Conservation (phyloP, 2,888 invertebrate genomes). For the Acronicta alni region DNA sequence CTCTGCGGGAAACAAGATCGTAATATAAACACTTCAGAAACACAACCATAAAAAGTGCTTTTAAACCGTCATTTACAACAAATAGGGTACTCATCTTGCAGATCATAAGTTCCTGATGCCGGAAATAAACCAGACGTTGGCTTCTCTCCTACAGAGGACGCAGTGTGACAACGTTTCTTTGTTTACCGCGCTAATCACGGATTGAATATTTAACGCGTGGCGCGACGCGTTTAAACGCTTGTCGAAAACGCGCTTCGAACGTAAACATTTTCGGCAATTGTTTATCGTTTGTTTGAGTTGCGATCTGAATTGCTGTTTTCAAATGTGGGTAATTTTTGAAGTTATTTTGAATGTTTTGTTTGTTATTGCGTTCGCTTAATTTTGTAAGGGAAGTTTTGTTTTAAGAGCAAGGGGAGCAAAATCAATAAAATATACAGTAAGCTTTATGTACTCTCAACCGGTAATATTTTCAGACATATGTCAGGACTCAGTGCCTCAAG, state of each 20-base stretch:
- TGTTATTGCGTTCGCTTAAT: slow-evolving; percentile 30
- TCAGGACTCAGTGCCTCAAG: too few species aligned
- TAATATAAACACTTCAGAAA: slow-evolving; percentile 2
- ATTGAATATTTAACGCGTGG: slow-evolving; percentile 49
- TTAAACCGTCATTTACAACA: slow-evolving; percentile 16
- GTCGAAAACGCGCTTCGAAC: slow-evolving; percentile 27
- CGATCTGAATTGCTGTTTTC: slow-evolving; percentile 42
- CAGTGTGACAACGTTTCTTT: slow-evolving; percentile 42
- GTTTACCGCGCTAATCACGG: slow-evolving; percentile 51
- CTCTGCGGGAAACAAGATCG: not conserved
- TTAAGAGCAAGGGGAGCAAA: not conserved
- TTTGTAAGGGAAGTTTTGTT: slow-evolving; percentile 28
- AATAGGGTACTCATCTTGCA: slow-evolving; percentile 35
- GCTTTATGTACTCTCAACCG: too few species aligned
- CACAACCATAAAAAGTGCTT: slow-evolving; percentile 5
- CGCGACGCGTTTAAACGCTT: slow-evolving; percentile 24
- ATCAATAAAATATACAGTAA: too few species aligned
- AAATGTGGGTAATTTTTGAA: slow-evolving; percentile 40
- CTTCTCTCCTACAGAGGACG: slow-evolving; percentile 31
- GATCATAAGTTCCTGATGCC: slow-evolving; percentile 48
- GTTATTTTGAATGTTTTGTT: slow-evolving; percentile 30
- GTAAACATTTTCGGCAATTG: slow-evolving; percentile 42
- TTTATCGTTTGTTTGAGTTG: slow-evolving; percentile 43
- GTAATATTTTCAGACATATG: too few species aligned
- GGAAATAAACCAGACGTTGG: slow-evolving; percentile 56